These are phyloP conservation scores for Pammene aurita DNA, from an alignment of 2,888 invertebrate species.

Conservation along the genomic window DNA sequence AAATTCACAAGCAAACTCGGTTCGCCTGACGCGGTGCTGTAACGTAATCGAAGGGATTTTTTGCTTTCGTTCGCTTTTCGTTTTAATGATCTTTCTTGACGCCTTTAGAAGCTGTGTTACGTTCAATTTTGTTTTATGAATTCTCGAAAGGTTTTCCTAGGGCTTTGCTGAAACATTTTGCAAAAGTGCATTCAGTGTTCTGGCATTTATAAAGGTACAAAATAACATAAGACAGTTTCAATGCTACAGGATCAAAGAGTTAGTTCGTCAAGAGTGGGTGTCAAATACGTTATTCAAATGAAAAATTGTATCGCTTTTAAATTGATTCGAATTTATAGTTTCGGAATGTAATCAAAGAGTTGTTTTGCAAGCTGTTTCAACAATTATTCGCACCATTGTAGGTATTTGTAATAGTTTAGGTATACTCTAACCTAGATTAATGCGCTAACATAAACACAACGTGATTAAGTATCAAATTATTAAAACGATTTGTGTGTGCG, in stretches of 20 bases:
- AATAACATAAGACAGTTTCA: not conserved
- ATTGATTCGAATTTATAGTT: not conserved
- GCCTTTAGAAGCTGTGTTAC: slow-evolving; percentile 26
- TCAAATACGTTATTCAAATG: too few species aligned
- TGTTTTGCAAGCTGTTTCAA: slow-evolving; percentile 5
- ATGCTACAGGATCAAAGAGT: too few species aligned
- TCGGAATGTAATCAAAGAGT: not conserved
- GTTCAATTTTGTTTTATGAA: slow-evolving; percentile 29
- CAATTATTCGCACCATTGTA: not conserved
- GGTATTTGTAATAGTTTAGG: not conserved
- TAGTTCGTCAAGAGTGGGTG: too few species aligned
- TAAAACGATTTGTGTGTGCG: slow-evolving; percentile 29
- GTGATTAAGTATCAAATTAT: slow-evolving; percentile 41
- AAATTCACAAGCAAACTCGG: slow-evolving; percentile 47
- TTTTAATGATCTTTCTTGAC: slow-evolving; percentile 38
- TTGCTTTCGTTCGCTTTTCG: slow-evolving; percentile 26
- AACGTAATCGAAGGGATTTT: slow-evolving; percentile 36
- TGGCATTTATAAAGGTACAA: not conserved
- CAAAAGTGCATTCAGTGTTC: not conserved
- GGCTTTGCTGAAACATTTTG: not conserved
- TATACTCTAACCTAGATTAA: slow-evolving; percentile 32
- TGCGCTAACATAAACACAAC: slow-evolving; percentile 34
- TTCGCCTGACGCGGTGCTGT: slow-evolving; percentile 27
- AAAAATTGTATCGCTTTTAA: not conserved
- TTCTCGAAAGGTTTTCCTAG: slow-evolving; percentile 4